A percentile compares a stretch with the other conserved stretches of the same genome.
These are phyloP conservation scores for Hemiprocne comata DNA, from an alignment of 2,113 vertebrate genomes.

Conservation along the genomic window DNA sequence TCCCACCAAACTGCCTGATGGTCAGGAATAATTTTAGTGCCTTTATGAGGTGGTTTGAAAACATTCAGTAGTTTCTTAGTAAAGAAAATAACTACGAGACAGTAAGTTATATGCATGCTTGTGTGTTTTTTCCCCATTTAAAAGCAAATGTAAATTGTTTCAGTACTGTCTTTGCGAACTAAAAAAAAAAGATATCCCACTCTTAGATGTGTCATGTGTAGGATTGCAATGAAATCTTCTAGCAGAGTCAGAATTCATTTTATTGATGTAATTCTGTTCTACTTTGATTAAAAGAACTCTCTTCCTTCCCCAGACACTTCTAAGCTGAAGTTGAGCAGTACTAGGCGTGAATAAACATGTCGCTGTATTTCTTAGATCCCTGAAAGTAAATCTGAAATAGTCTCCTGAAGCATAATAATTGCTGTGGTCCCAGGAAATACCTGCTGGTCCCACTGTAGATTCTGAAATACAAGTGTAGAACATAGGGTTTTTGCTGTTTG, in stretches of 20 bases:
- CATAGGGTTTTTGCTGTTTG: background rate
- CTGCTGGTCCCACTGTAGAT: background rate
- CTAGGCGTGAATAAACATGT: background rate
- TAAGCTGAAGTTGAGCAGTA: background rate
- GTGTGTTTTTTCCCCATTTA: too few relatives aligned
- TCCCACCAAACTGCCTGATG: background rate
- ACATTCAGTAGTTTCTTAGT: too few relatives aligned
- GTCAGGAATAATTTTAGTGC: background rate
- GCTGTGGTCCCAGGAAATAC: background rate
- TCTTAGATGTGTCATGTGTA: too few relatives aligned
- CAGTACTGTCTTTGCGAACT: too few relatives aligned
- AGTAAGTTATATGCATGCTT: too few relatives aligned
- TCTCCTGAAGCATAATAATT: background rate
- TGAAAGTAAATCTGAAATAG: background rate
- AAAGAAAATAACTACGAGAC: too few relatives aligned
- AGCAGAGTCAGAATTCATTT: too few relatives aligned
- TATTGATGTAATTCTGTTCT: too few relatives aligned
- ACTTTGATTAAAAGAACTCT: background rate
- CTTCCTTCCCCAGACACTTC: background rate
- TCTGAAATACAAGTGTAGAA: background rate
- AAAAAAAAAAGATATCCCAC: too few relatives aligned
- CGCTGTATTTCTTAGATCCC: background rate
- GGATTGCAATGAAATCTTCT: too few relatives aligned
- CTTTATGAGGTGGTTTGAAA: background rate
- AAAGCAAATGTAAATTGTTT: too few relatives aligned